Conservation (phyloP, 2,888 invertebrate species). For the Drosophila gaucha region DNA sequence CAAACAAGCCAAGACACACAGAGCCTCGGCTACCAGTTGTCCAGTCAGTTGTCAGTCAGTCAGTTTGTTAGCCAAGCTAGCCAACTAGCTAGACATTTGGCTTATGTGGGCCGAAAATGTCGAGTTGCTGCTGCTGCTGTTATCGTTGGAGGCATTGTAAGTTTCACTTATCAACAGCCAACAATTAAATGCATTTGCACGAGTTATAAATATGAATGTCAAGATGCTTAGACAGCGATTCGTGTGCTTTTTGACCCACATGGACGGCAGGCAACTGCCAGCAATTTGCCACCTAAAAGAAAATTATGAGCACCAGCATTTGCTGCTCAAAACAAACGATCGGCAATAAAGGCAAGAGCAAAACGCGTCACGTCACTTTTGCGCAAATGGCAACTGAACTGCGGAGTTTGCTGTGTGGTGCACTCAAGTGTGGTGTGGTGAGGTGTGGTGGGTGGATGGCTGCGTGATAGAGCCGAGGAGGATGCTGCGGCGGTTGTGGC, state of each 20-base stretch:
- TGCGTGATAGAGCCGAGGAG: constrained; percentile 8
- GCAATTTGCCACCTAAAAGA: constrained; percentile 76
- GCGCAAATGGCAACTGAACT: constrained; percentile 54
- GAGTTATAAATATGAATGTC: constrained; percentile 75
- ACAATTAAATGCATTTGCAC: constrained; percentile 68
- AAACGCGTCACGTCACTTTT: constrained; percentile 50
- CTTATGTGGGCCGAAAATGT: constrained; percentile 23
- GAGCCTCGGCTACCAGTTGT: constrained; percentile 25
- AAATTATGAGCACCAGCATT: constrained; percentile 79
- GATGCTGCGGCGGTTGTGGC: constrained; percentile 7
- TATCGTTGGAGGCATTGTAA: constrained; percentile 34
- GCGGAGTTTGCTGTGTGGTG: constrained; percentile 12
- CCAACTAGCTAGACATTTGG: constrained; percentile 10
- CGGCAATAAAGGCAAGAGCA: constrained; percentile 47
- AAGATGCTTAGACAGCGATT: constrained; percentile 52
- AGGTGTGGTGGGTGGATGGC: constrained; percentile 10
- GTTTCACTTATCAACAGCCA: constrained; percentile 66
- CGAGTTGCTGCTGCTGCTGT: constrained; percentile 13
- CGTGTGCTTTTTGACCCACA: constrained; percentile 74
- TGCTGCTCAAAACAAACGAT: constrained; percentile 37
- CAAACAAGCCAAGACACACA: constrained; percentile 38
- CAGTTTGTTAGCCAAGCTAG: constrained; percentile 15
- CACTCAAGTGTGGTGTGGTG: constrained; percentile 18
- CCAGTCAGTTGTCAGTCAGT: constrained; percentile 57
- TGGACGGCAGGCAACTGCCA: constrained; percentile 67